These are phyloP conservation scores for Serranus cabrilla DNA, from an alignment of 2,797 vertebrate genomes.

Conservation along the genomic window DNA sequence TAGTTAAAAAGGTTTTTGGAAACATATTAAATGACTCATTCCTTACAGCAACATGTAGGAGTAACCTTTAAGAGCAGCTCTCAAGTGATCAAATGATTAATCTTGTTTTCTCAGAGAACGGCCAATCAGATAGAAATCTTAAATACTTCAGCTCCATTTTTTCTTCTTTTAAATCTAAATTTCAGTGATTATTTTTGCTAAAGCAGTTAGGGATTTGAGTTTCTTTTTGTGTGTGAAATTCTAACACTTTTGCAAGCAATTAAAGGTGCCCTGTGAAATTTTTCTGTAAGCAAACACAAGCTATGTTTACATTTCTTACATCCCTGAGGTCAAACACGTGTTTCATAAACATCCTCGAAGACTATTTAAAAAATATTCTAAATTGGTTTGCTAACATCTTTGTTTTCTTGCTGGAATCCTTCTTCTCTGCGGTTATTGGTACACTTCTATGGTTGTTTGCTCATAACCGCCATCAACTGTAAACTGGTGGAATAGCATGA, in stretches of 20 bases:
- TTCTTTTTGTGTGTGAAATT: neutral
- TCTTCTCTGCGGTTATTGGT: neutral
- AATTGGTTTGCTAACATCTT: too few relatives aligned
- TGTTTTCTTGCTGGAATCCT: neutral
- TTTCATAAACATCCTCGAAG: neutral
- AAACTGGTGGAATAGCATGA: neutral
- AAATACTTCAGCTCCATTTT: neutral
- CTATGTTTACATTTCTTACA: neutral
- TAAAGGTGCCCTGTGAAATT: neutral
- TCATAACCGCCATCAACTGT: neutral
- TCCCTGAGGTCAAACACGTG: neutral
- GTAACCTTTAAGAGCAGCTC: conserved; percentile 10
- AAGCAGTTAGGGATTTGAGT: neutral
- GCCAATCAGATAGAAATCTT: neutral
- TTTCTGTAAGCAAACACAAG: neutral
- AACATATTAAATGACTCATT: neutral
- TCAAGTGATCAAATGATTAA: neutral
- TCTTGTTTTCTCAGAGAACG: neutral
- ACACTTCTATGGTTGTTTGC: neutral
- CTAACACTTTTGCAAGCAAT: neutral
- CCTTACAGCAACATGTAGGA: neutral
- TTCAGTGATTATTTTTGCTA: neutral
- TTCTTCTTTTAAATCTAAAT: neutral
- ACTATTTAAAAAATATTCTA: neutral
- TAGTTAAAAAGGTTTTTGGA: neutral